Evolutionary conservation across 2,113 vertebrate species (phyloP).

Genomic region (Myrmecobius fasciatus): DNA sequence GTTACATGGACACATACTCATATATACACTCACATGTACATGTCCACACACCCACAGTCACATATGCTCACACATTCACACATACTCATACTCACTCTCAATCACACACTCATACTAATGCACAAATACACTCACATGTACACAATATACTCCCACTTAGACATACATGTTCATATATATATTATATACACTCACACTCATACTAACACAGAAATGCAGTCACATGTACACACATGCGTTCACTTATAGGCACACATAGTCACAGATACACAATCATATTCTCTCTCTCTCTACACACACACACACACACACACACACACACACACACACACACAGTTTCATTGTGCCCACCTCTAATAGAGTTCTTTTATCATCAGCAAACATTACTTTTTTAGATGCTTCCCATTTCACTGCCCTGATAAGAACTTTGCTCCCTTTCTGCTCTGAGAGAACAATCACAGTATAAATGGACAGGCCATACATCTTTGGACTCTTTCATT

Average conservation of each 20-base stretch:
- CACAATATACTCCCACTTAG: not conserved
- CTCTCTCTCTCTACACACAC: not conserved
- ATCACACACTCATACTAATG: not conserved
- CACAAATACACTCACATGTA: not conserved
- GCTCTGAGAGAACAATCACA: not conserved
- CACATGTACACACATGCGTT: not conserved
- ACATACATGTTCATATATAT: not conserved
- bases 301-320: not conserved
- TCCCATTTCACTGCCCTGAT: not conserved
- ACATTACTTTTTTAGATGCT: not conserved
- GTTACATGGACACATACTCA: not conserved
- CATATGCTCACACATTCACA: no score
- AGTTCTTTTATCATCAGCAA: not conserved
- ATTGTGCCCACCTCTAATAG: not conserved
- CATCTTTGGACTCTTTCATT: not conserved
- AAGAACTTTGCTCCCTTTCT: not conserved
- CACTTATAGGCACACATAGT: no score
- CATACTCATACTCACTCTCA: no score
- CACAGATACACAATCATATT: not conserved
- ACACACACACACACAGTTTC: not conserved
- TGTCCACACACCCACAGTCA: no score
- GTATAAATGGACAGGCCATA: not conserved
- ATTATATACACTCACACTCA: no score
- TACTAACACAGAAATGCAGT: no score
- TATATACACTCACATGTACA: no score